Base-by-base conservation (phyloP, 2,888 invertebrate species). In the Plebejus anna region DNA sequence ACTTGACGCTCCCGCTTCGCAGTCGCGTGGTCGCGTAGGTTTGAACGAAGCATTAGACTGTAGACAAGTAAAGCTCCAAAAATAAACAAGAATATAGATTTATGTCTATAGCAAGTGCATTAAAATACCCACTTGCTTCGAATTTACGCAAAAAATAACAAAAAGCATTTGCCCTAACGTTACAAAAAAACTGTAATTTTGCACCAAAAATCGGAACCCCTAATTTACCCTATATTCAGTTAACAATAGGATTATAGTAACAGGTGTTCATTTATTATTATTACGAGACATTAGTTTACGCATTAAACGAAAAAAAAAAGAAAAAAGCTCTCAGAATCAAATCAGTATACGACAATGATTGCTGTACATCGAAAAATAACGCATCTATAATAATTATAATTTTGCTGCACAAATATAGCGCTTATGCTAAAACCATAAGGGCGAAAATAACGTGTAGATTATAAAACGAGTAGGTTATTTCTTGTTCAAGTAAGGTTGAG, bases 281-380 rank as follows among this genome's bases (percentile, higher is more conserved):
- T 89, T 88, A 92, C 89, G 85, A 89, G 90, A 89, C 91, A 91
- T 91, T 91, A 91, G 90, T 90, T 90, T 87, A 89, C 87, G 89
- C 88, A 89, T 89, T 89, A 88, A 86, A 86, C 82, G 82, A 84
- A 87, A 88, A 83, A 88, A 83, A 85, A 87, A 91, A 89, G 88
- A 86, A 84, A 87, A 88, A 87, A 84, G 82, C 86, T 85, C 89
- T 88, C 86, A 88, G 91, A 93, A 93, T 92, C 93, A 93, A 93
- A 93, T 93, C 91, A 87, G 91, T 92, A 90, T 90, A 93, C 92
- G 91, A 93, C 93, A 94, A 91, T 92, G 89, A 92, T 91, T 92
- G 90, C 90, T 87, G 87, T 88, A 87, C 66, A 86, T 89, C 87
- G 87, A 89, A 92, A 90, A 88, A 88, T 88, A 88, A 90, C 88